Conservation (phyloP, 2,888 invertebrate species). For the Dinocampus coccinellae region DNA sequence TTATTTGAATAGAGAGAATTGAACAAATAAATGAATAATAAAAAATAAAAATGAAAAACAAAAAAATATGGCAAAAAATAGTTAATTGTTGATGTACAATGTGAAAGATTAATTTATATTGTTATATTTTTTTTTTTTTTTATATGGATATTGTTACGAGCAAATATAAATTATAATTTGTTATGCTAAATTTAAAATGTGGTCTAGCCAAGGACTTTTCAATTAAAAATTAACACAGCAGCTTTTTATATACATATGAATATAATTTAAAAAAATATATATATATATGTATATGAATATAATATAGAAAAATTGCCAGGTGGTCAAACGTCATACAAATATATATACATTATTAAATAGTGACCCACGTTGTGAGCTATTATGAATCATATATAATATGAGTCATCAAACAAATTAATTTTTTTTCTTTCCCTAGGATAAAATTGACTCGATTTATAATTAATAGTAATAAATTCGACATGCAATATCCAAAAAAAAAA, state of each 20-base stretch:
- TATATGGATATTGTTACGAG: not conserved
- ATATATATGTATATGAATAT: not conserved
- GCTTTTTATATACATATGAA: not conserved
- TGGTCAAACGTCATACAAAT: slow-evolving; percentile 9
- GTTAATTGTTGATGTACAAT: not conserved
- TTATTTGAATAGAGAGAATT: not conserved
- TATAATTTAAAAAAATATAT: not conserved
- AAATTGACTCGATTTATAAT: not conserved
- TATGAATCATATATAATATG: slow-evolving; percentile 19
- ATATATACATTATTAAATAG: not conserved
- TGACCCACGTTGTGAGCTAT: not conserved
- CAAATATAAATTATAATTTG: not conserved
- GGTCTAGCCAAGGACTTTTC: not conserved
- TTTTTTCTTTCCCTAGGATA: not conserved
- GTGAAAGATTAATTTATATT: not conserved
- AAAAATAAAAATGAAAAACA: not conserved
- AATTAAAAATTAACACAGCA: not conserved
- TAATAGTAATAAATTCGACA: slow-evolving; percentile 25
- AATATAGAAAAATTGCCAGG: slow-evolving; percentile 2
- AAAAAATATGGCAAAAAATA: too few species aligned
- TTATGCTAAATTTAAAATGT: not conserved
- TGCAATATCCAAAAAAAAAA: too few species aligned
- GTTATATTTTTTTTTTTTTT: not conserved
- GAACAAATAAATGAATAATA: not conserved
- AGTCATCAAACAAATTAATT: slow-evolving; percentile 18